A percentile compares a stretch with the other conserved stretches of the same genome.
Evolutionary conservation across 2,113 vertebrate species (phyloP).

Genomic region (Guaruba guarouba): DNA sequence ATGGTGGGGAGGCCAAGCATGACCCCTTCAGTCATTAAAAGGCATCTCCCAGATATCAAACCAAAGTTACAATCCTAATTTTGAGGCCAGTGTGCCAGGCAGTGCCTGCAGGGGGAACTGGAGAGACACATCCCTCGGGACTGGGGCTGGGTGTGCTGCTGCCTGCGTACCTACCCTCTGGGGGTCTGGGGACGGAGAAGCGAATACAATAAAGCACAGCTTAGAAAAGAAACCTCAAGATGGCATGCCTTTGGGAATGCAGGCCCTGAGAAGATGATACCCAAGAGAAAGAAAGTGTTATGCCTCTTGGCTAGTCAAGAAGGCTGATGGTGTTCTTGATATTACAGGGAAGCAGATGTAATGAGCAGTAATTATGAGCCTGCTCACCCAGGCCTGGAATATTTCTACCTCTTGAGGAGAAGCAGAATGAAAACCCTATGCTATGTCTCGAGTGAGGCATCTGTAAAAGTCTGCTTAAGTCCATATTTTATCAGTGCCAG

Average conservation of each 20-base stretch:
- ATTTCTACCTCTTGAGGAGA: not conserved
- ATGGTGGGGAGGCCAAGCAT: not conserved
- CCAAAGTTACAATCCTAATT: not conserved
- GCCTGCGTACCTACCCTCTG: not conserved
- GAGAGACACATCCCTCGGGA: not conserved
- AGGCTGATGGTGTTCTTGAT: not conserved
- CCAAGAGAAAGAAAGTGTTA: not conserved
- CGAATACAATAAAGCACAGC: not conserved
- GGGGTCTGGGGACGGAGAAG: fast-evolving
- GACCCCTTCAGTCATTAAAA: not conserved
- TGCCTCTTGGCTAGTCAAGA: not conserved
- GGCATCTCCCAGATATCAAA: not conserved
- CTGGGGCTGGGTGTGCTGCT: not conserved
- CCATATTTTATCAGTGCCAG: not conserved
- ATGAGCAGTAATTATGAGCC: not conserved
- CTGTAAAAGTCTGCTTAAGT: not conserved
- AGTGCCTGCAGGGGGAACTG: not conserved
- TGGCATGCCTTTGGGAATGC: not conserved
- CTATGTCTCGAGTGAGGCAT: not conserved
- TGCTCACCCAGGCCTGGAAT: not conserved
- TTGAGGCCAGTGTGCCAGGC: not conserved
- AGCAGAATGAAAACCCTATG: not conserved
- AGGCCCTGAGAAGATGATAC: not conserved
- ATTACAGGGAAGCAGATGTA: not conserved
- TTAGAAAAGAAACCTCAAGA: not conserved